Conservation (phyloP, 2,797 vertebrate genomes). For the Thripadectes ignobilis region DNA sequence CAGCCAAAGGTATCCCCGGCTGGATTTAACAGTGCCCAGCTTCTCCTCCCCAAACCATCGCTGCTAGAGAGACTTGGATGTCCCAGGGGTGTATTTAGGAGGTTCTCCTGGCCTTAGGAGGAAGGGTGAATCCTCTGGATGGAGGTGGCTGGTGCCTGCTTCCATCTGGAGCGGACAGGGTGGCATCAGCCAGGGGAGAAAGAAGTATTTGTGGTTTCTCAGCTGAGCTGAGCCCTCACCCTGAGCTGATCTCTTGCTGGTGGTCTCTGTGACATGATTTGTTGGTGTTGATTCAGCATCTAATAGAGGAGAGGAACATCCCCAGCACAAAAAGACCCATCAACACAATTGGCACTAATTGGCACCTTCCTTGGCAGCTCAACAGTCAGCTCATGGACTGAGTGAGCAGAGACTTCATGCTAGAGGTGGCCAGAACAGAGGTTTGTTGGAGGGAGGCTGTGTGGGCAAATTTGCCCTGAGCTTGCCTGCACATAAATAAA, state of each 20-base stretch:
- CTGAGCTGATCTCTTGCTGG: not conserved
- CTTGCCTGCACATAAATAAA: constrained; percentile 2
- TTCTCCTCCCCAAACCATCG: fast-evolving
- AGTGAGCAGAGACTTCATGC: not conserved
- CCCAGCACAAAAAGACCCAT: constrained; percentile 6
- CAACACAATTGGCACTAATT: constrained; percentile 17
- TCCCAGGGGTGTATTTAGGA: not conserved
- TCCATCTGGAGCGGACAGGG: not conserved
- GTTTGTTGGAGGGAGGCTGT: not conserved
- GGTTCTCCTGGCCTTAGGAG: not conserved
- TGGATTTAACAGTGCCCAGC: fast-evolving
- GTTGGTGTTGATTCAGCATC: not conserved
- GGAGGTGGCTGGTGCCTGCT: not conserved
- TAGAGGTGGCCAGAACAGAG: constrained; percentile 53
- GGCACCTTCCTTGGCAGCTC: constrained; percentile 50
- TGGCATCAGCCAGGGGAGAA: not conserved
- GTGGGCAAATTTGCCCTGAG: not conserved
- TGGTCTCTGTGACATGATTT: not conserved
- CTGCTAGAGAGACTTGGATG: not conserved
- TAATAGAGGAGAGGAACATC: not conserved
- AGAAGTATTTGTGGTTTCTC: not conserved
- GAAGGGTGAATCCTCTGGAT: not conserved
- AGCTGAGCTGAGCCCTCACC: not conserved
- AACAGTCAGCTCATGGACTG: not conserved
- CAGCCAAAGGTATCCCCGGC: constrained; percentile 86